phyloP scores from a whole-genome alignment of 2,797 vertebrate species.

The Sarcophilus harrisii region DNA sequence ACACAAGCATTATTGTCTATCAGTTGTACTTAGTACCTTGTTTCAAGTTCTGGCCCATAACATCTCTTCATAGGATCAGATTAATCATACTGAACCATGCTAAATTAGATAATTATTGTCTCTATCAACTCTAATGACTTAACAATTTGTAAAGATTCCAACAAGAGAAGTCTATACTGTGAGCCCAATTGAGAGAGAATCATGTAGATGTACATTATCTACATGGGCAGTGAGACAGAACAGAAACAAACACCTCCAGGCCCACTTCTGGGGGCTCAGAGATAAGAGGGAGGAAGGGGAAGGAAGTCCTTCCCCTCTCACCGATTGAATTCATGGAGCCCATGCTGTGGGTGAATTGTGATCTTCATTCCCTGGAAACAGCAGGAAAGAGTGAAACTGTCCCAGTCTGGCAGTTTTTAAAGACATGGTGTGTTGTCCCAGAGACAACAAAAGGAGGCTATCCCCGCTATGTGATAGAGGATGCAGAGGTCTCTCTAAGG shows the following conservation, averaged over 20 bases:
- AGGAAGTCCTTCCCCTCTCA: too few relatives aligned
- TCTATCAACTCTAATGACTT: too few relatives aligned
- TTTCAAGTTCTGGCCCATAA: too few relatives aligned
- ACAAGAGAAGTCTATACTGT: neutral
- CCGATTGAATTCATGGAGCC: too few relatives aligned
- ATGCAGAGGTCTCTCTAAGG: too few relatives aligned
- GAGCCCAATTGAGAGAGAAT: neutral
- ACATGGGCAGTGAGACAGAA: neutral
- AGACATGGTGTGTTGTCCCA: neutral
- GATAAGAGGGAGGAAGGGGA: neutral
- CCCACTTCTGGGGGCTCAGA: neutral
- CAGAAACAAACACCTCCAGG: neutral
- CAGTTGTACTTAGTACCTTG: too few relatives aligned
- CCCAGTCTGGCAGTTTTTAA: neutral
- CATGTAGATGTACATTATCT: neutral
- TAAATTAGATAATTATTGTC: too few relatives aligned
- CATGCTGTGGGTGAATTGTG: neutral
- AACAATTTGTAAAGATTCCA: too few relatives aligned
- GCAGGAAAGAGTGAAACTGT: neutral
- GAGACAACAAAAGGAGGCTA: neutral
- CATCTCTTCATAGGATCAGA: too few relatives aligned
- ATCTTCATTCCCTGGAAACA: neutral
- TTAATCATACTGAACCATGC: too few relatives aligned
- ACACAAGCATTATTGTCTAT: too few relatives aligned
- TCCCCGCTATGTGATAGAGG: too few relatives aligned